Conservation (phyloP, 2,797 vertebrate genomes). For the Orientallactaga sibirica region DNA sequence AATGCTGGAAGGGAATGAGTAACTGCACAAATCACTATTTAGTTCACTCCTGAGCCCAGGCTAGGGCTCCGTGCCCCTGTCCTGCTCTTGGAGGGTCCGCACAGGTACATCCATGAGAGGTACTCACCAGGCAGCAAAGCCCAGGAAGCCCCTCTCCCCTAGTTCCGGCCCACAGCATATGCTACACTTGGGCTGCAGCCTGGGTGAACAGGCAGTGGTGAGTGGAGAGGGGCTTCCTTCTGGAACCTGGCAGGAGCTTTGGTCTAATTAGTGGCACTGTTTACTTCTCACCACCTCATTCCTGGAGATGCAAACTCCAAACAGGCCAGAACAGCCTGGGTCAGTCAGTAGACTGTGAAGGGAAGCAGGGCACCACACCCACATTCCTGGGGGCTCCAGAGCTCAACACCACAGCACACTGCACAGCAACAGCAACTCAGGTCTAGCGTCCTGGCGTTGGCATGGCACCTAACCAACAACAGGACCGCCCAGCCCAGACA, state of each 20-base stretch:
- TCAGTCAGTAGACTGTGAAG: neutral
- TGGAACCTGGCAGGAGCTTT: conserved; percentile 62
- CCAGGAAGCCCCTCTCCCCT: neutral
- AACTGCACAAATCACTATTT: neutral
- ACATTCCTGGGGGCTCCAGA: neutral
- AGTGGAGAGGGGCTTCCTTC: conserved; percentile 18
- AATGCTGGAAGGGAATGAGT: neutral
- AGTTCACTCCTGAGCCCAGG: neutral
- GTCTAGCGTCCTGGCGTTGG: neutral
- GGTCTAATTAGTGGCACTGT: conserved; percentile 66
- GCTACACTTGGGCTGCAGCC: neutral
- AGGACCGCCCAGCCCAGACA: neutral
- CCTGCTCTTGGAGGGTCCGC: accelerated
- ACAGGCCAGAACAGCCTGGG: conserved; percentile 73
- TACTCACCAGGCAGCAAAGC: accelerated
- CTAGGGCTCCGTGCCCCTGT: accelerated
- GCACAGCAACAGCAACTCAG: neutral
- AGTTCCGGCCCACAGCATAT: neutral
- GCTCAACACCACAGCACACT: neutral
- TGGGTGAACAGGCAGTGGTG: neutral
- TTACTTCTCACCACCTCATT: conserved; percentile 68
- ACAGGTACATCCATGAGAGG: neutral
- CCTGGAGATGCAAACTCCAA: conserved; percentile 56
- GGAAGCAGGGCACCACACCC: neutral
- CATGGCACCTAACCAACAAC: neutral